Conservation (phyloP, 2,888 invertebrate genomes). For the Psococerastis gibbosa region DNA sequence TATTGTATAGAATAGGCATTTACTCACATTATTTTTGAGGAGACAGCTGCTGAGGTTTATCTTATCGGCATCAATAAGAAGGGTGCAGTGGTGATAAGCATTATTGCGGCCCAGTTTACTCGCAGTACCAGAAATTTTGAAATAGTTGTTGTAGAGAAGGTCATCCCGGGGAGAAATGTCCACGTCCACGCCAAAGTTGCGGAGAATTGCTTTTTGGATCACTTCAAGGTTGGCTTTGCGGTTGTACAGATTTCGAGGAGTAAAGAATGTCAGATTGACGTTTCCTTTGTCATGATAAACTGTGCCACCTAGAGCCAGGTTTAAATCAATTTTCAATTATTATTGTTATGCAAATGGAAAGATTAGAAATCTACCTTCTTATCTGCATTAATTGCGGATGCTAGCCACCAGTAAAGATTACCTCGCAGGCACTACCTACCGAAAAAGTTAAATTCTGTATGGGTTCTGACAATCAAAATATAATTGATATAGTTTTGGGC, state of each 20-base stretch:
- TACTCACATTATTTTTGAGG: slow-evolving; percentile 51
- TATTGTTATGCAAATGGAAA: no score
- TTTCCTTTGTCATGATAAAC: slow-evolving; percentile 94
- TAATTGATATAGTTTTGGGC: no score
- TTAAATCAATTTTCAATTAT: no score
- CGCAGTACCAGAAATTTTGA: slow-evolving; percentile 87
- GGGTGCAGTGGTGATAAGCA: slow-evolving; percentile 95
- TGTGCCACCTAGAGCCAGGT: slow-evolving; percentile 58
- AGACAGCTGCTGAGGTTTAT: slow-evolving; percentile 49
- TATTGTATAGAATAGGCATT: background rate
- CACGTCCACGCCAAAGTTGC: slow-evolving; percentile 61
- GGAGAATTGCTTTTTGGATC: slow-evolving; percentile 61
- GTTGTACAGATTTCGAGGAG: slow-evolving; percentile 62
- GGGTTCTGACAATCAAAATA: no score
- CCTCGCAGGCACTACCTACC: no score
- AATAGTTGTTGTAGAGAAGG: slow-evolving; percentile 56
- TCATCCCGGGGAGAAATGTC: slow-evolving; percentile 69
- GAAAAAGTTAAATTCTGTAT: no score
- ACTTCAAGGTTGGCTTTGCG: slow-evolving; percentile 74
- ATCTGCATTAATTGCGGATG: no score
- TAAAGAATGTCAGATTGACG: slow-evolving; percentile 83
- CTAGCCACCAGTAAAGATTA: no score
- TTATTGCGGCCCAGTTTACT: slow-evolving; percentile 72
- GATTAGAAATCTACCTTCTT: no score
- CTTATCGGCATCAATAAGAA: slow-evolving; percentile 74